phyloP scores from a whole-genome alignment of 2,888 invertebrate genomes.

The Marronus borbonicus region DNA sequence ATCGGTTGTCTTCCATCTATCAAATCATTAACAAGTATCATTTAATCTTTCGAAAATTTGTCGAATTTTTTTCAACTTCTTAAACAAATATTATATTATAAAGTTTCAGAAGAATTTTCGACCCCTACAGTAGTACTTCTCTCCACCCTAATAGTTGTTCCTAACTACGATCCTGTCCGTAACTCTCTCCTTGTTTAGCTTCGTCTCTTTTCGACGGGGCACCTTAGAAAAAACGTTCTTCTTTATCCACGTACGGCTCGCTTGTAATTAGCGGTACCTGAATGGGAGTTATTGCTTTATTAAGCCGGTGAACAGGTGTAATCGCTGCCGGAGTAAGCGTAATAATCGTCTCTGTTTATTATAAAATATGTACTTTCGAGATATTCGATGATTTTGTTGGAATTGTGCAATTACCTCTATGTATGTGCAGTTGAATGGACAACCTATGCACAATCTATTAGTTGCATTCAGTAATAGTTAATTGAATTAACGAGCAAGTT shows the following conservation, averaged over 20 bases:
- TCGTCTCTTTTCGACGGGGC: not conserved
- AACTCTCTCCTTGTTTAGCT: constrained; percentile 10
- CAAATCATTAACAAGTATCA: too few species aligned
- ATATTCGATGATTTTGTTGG: constrained; percentile 9
- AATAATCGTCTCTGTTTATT: constrained; percentile 30
- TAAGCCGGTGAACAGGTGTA: constrained; percentile 35
- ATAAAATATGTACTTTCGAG: constrained; percentile 27
- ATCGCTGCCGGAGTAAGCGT: not conserved
- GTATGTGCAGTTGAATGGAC: too few species aligned
- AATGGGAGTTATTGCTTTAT: constrained; percentile 41
- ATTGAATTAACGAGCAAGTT: too few species aligned
- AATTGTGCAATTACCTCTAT: constrained; percentile 10
- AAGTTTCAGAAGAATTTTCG: too few species aligned
- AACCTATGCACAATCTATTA: too few species aligned
- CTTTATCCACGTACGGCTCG: not conserved
- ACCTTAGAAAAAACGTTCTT: not conserved
- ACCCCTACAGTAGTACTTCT: too few species aligned
- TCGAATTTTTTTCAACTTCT: too few species aligned
- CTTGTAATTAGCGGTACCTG: constrained; percentile 35
- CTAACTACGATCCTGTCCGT: not conserved
- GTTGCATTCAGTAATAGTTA: too few species aligned
- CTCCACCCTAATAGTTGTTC: too few species aligned
- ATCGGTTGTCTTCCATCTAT: too few species aligned
- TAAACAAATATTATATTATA: too few species aligned
- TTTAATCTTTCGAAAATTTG: too few species aligned